Evolutionary conservation across 2,888 invertebrate species (phyloP).

Genomic region (Auanema freiburgensis): DNA sequence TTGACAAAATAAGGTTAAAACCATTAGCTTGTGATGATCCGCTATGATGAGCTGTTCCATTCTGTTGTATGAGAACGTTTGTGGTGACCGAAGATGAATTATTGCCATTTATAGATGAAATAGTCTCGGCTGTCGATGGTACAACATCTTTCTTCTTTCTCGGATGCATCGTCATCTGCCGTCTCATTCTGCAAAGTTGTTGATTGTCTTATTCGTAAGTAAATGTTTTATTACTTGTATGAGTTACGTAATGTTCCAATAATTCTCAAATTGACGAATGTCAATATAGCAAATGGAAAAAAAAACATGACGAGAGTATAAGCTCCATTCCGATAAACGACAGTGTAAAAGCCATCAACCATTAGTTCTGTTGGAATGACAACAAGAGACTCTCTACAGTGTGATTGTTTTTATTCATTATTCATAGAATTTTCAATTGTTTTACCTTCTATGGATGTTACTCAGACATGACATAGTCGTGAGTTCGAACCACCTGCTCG

Average conservation of each 20-base stretch:
- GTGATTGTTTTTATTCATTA: not conserved
- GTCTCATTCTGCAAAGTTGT: conserved; percentile 22
- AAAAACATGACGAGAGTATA: conserved; percentile 58
- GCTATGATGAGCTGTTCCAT: conserved; percentile 1
- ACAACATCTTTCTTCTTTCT: not conserved
- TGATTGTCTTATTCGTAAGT: not conserved
- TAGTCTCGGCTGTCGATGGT: not conserved
- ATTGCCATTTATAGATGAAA: not conserved
- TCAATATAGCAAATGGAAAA: conserved; percentile 51
- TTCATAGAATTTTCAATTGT: not conserved
- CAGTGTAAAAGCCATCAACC: conserved; percentile 38
- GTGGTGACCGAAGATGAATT: not conserved
- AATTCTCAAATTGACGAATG: conserved; percentile 51
- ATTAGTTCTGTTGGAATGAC: conserved; percentile 48
- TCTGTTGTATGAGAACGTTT: too few species aligned
- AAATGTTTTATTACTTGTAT: conserved; percentile 8
- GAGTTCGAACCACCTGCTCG: conserved; percentile 53
- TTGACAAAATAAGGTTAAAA: not conserved
- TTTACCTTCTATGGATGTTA: conserved; percentile 5
- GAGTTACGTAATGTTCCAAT: conserved; percentile 24
- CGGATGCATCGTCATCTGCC: conserved; percentile 23
- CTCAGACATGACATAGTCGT: conserved; percentile 35
- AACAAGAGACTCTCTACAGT: conserved; percentile 32
- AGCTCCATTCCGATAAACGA: conserved; percentile 48
- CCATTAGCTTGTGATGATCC: not conserved